Evolutionary conservation across 2,888 invertebrate species (phyloP).

Genomic region (Tethea ocularis): DNA sequence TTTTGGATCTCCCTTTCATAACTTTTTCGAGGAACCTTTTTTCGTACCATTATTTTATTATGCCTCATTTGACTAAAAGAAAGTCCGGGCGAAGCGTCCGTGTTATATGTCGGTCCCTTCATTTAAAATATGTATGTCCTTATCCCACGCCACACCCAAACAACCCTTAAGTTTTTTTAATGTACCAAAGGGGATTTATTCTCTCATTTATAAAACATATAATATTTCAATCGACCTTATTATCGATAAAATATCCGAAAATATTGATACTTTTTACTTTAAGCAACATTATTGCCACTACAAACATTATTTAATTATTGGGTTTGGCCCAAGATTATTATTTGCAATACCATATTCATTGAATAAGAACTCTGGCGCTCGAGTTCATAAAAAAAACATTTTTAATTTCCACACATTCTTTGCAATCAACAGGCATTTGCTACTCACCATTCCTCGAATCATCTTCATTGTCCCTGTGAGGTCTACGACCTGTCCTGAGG

Average conservation of each 20-base stretch:
- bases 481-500: conserved; percentile 36
- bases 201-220: conserved; percentile 20
- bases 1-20: conserved; percentile 76
- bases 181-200: conserved; percentile 34
- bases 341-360: not conserved
- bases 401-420: not conserved
- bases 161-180: conserved; percentile 50
- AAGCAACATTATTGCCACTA: not conserved
- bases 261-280: not conserved
- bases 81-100: conserved; percentile 67
- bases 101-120: conserved; percentile 66
- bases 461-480: conserved; percentile 8
- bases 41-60: conserved; percentile 78
- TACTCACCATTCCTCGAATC: not conserved
- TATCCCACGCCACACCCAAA: conserved; percentile 51
- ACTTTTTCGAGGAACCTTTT: conserved; percentile 77
- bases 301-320: not conserved
- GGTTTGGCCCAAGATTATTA: not conserved
- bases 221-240: not conserved
- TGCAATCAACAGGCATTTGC: not conserved
- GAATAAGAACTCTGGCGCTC: not conserved
- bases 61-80: conserved; percentile 80
- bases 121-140: conserved; percentile 76
- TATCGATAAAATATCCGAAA: not conserved
- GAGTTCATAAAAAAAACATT: conserved; percentile 3